Evolutionary conservation across 1,140 invertebrate genomes (phyloP).

Genomic region (Drosophila yakuba): DNA sequence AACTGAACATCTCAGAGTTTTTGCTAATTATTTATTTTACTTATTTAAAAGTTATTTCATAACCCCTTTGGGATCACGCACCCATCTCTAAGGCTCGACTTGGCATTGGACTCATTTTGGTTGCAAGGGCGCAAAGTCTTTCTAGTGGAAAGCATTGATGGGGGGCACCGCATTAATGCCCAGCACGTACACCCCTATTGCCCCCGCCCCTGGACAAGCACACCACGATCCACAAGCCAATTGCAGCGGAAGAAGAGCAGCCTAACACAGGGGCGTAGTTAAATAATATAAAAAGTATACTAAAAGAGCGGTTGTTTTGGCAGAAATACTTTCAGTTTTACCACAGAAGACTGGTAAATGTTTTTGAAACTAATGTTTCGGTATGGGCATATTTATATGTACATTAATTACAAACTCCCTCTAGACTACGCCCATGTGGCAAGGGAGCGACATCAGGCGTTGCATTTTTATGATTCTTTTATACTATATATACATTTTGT

Average conservation of each 20-base stretch:
- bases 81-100: constrained; percentile 26
- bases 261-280: background rate
- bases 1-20: no score
- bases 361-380: background rate
- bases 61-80: background rate
- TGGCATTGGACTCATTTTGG: constrained; percentile 68
- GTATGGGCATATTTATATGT: background rate
- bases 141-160: background rate
- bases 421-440: background rate
- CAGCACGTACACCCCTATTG: constrained; percentile 48
- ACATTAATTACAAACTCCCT: background rate
- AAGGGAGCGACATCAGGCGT: constrained; percentile 20
- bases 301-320: background rate
- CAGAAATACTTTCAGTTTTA: background rate
- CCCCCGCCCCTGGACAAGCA: constrained; percentile 13
- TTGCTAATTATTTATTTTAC: no score
- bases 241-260: constrained; percentile 28
- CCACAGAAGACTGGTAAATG: background rate
- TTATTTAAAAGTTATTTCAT: background rate
- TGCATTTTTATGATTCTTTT: constrained; percentile 61
- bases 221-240: constrained; percentile 59
- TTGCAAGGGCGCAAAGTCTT: constrained; percentile 26
- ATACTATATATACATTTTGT: constrained; percentile 48
- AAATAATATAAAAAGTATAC: background rate
- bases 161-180: constrained; percentile 56